Base-by-base conservation (phyloP, 2,113 vertebrate species). In the Arenaria interpres region DNA sequence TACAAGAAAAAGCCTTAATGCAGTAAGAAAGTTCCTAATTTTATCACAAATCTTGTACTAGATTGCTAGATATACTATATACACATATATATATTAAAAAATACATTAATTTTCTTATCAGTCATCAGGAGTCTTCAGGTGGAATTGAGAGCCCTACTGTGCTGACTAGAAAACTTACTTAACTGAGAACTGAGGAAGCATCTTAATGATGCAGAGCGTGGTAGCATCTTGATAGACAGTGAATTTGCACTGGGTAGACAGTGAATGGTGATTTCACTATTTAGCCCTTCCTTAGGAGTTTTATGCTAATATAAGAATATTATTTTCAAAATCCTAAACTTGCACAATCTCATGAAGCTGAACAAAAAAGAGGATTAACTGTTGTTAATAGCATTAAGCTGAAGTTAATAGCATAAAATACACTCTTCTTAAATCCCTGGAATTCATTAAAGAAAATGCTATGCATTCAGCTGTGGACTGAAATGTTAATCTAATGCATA, bases 401-500 rank as follows among this genome's bases (percentile, higher is more conserved):
- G 54, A 77, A 92, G 73, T 39, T 78, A 56, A 67, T 80, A 81
- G 54, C 48, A 21, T 63, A 81, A 86, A 88, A 90, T 46, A 78
- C 3, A 51, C 28, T 94, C 62, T 46, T 67, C 37, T 59, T 46
- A 90, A 90, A 88, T 75, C 43, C 56, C 88, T 90, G 88, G 85
- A 86, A 93, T 84, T 81, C 46, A 56, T 93, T 86, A 86, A 67
- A 92, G 62, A 50, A 79, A 88, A 74, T 5, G 15, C 30, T 74
- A 66, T 43, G 35, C 39, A 53, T 22, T 93, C 83, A 89, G 37
- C 54, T 77, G 62, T 74, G n/a, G 21, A 59, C 43, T 80, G 68
- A 71, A 71, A 88, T 28, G 59, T 67, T 96, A 93, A 96, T 93
- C 19, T 67, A 86, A 74, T 35, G 71, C 95, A 93, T 66, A 67